A percentile compares a stretch with the other conserved stretches of the same genome.
phyloP scores from a whole-genome alignment of 2,113 vertebrate species.

The Ageneiosus marmoratus region DNA sequence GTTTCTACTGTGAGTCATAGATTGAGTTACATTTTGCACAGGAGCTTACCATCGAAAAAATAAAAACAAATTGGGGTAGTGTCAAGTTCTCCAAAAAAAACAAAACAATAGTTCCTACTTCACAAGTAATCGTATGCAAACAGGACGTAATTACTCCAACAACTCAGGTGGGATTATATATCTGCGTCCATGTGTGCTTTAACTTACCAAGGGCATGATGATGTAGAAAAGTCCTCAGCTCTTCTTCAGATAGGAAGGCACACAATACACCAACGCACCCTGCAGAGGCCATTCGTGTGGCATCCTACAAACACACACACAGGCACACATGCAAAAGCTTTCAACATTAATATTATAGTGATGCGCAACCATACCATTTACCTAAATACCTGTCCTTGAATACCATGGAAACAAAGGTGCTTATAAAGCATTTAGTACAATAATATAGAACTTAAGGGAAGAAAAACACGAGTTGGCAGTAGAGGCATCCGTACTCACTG shows the following conservation, averaged over 20 bases:
- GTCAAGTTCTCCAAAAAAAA: no score
- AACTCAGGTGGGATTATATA: not conserved
- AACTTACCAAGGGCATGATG: constrained; percentile 87
- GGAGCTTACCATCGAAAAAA: no score
- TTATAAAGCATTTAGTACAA: not conserved
- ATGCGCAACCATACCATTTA: constrained; percentile 72
- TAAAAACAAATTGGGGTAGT: no score
- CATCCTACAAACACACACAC: constrained; percentile 76
- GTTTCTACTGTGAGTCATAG: no score
- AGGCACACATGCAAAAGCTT: constrained; percentile 25
- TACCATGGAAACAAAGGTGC: not conserved
- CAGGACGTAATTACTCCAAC: not conserved
- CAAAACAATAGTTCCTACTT: no score
- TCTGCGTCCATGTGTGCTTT: not conserved
- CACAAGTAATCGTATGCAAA: no score
- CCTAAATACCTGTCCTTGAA: not conserved
- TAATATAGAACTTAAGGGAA: no score
- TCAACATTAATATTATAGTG: constrained; percentile 1
- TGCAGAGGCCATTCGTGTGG: constrained; percentile 91
- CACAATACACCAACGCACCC: constrained; percentile 95
- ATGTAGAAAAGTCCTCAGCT: constrained; percentile 81
- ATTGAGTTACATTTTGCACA: no score
- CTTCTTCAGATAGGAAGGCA: constrained; percentile 90
- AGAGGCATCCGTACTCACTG: no score
- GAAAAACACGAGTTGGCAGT: no score